These are phyloP conservation scores for Acropora tenuis DNA, from an alignment of 64 coral and sea anemone species.

Conservation along the genomic window DNA sequence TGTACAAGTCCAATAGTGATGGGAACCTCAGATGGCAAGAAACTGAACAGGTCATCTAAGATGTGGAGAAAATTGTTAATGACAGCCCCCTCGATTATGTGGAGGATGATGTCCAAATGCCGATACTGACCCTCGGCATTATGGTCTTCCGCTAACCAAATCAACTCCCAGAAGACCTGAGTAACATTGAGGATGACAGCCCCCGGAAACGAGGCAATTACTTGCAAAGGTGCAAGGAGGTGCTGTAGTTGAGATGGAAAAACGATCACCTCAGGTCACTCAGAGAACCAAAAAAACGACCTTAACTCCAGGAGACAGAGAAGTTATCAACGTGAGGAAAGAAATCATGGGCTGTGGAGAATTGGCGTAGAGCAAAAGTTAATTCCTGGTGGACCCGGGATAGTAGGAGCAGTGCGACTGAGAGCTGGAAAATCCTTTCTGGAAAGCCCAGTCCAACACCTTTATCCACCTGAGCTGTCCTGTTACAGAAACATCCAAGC, in stretches of 20 bases:
- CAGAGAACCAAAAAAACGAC: conserved; percentile 4
- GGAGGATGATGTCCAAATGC: conserved; percentile 41
- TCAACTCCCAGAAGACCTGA: conserved; percentile 34
- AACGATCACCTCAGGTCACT: conserved; percentile 24
- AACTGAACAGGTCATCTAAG: conserved; percentile 25
- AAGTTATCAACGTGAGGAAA: conserved; percentile 25
- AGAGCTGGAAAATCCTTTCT: conserved; percentile 48
- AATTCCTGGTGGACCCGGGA: conserved; percentile 24
- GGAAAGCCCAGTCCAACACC: conserved; percentile 38
- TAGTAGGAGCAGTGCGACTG: conserved; percentile 38
- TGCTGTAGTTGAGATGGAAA: conserved; percentile 29
- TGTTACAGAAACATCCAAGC: conserved; percentile 25
- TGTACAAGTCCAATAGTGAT: conserved; percentile 51
- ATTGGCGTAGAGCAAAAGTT: conserved; percentile 36
- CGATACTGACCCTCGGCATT: conserved; percentile 36
- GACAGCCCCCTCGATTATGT: conserved; percentile 40
- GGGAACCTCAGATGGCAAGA: conserved; percentile 24
- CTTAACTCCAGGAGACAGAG: conserved; percentile 9
- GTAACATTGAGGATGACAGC: not conserved
- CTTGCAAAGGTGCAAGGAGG: conserved; percentile 47
- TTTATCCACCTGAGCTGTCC: conserved; percentile 51
- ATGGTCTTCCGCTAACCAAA: conserved; percentile 15
- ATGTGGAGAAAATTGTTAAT: conserved; percentile 54
- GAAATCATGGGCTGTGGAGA: conserved; percentile 12
- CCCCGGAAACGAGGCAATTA: conserved; percentile 43